phyloP scores from a whole-genome alignment of 1,140 invertebrate species.

The Eriocheir sinensis region DNA sequence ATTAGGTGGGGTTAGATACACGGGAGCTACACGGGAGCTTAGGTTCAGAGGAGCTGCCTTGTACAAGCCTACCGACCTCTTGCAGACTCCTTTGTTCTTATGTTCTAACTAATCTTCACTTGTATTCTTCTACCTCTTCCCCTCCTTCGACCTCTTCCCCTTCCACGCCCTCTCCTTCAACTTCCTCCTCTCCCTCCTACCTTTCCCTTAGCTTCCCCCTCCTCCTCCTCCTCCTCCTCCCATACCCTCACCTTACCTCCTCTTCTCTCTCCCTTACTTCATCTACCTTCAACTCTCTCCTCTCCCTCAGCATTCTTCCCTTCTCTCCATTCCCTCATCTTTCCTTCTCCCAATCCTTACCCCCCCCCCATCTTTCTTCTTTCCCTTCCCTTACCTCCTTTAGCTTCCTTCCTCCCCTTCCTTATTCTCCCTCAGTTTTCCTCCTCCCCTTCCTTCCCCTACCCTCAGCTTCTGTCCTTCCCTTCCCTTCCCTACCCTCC shows the following conservation, averaged over 20 bases:
- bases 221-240: not conserved
- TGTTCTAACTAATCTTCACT: too few species aligned
- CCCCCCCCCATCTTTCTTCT: not conserved
- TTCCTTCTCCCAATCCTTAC: not conserved
- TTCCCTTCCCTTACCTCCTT: not conserved
- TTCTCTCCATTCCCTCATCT: not conserved
- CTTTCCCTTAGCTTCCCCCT: not conserved
- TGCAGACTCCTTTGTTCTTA: too few species aligned
- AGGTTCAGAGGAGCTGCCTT: too few species aligned
- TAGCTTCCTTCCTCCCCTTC: not conserved
- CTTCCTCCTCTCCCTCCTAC: not conserved
- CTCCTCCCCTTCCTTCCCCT: not conserved
- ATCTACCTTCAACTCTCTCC: not conserved
- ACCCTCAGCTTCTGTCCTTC: not conserved
- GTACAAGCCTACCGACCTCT: too few species aligned
- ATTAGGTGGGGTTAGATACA: too few species aligned
- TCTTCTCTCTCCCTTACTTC: not conserved
- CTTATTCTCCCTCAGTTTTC: not conserved
- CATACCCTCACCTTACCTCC: not conserved
- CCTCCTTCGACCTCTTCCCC: not conserved
- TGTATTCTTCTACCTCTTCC: too few species aligned
- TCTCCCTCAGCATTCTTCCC: not conserved
- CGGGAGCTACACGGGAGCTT: too few species aligned
- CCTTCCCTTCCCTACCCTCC: not conserved
- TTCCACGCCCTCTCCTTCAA: not conserved